A percentile compares a stretch with the other conserved stretches of the same genome.
These are phyloP conservation scores for Drosophila limbata DNA, from an alignment of 2,888 invertebrate species.

Conservation along the genomic window DNA sequence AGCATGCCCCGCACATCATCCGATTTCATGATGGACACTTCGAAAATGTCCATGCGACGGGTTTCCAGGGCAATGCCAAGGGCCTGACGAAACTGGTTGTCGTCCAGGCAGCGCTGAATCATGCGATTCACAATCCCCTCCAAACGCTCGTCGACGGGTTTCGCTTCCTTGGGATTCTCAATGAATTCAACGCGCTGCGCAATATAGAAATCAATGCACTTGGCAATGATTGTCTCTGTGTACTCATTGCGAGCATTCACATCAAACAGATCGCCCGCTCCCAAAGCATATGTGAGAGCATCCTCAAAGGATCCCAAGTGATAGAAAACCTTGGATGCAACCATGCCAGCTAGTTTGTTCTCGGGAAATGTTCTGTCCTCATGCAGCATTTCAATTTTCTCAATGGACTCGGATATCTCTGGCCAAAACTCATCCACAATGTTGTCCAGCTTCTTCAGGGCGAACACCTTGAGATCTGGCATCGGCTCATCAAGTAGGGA, in stretches of 20 bases:
- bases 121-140: conserved; percentile 98
- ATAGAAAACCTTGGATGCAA: conserved; percentile 99
- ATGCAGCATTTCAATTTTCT: conserved; percentile 98
- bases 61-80: conserved; percentile 98
- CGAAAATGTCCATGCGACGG: conserved; percentile 98
- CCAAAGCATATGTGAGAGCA: conserved; percentile 98
- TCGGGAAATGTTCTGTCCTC: conserved; percentile 96
- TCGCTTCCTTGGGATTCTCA: conserved; percentile 88
- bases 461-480: conserved; percentile 96
- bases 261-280: conserved; percentile 97
- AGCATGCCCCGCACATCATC: conserved; percentile 96
- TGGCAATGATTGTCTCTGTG: conserved; percentile 98
- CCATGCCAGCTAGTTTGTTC: conserved; percentile 96
- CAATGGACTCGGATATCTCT: conserved; percentile 98
- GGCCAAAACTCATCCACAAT: conserved; percentile 99
- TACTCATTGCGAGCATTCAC: conserved; percentile 97
- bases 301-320: conserved; percentile 99
- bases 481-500: conserved; percentile 97
- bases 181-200: conserved; percentile 92
- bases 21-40: conserved; percentile 95
- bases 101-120: conserved; percentile 98
- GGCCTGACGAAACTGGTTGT: conserved; percentile 97
- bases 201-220: conserved; percentile 98
- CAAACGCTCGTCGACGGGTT: conserved; percentile 91
- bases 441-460: conserved; percentile 95